These are phyloP conservation scores for Rhagologus leucostigma DNA, from an alignment of 2,113 vertebrate genomes.

Conservation along the genomic window DNA sequence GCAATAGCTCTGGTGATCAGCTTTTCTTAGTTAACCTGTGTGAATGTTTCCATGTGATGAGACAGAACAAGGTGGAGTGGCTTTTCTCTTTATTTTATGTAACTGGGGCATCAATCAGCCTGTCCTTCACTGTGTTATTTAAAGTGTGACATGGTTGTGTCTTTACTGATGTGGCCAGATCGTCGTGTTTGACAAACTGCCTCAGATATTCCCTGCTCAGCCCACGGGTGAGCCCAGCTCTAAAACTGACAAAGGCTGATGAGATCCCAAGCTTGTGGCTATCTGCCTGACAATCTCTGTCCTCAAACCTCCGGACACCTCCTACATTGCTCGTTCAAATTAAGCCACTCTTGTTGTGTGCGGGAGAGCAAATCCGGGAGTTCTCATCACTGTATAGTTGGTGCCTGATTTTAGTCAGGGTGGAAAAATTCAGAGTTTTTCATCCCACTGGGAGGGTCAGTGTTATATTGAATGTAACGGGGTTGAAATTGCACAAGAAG, in stretches of 20 bases:
- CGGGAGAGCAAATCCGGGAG: background rate
- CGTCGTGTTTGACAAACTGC: background rate
- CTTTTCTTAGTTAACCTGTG: background rate
- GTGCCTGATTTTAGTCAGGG: background rate
- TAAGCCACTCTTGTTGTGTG: background rate
- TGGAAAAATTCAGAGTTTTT: background rate
- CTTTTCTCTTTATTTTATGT: background rate
- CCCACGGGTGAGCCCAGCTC: background rate
- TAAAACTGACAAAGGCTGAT: background rate
- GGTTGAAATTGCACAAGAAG: background rate
- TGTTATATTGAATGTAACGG: background rate
- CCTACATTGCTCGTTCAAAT: background rate
- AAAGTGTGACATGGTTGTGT: background rate
- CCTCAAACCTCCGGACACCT: background rate
- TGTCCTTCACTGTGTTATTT: background rate
- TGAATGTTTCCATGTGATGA: background rate
- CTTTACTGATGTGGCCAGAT: background rate
- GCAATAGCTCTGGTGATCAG: background rate
- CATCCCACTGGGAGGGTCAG: background rate
- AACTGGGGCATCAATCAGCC: background rate
- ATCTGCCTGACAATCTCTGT: background rate
- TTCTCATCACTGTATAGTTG: accelerated
- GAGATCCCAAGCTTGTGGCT: background rate
- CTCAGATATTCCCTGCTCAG: background rate
- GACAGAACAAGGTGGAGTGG: background rate